phyloP scores from a whole-genome alignment of 2,888 invertebrate species.

The Dorcus parallelipipedus region DNA sequence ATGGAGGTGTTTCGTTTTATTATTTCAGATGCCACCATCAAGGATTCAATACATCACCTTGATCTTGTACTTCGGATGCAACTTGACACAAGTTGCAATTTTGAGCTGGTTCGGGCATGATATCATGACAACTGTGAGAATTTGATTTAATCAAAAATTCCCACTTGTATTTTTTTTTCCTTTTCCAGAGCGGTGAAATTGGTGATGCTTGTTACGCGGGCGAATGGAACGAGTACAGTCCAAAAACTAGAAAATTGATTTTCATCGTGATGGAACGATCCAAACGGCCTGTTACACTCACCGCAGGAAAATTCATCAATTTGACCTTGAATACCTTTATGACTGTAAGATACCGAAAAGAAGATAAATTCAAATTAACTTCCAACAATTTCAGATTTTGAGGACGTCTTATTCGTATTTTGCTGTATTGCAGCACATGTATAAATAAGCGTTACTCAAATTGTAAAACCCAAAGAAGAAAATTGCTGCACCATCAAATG shows the following conservation, averaged over 20 bases:
- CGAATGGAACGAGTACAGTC: constrained; percentile 25
- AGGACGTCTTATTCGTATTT: constrained; percentile 32
- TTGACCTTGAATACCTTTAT: constrained; percentile 20
- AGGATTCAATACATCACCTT: constrained; percentile 25
- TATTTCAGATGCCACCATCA: constrained; percentile 20
- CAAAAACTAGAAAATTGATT: constrained; percentile 19
- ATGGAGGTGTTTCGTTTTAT: neutral
- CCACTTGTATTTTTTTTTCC: neutral
- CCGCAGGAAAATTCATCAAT: constrained; percentile 28
- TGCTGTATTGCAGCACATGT: constrained; percentile 25
- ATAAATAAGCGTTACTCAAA: constrained; percentile 2
- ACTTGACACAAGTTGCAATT: constrained; percentile 26
- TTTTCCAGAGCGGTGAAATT: constrained; percentile 15
- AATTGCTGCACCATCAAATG: no score
- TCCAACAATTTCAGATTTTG: constrained; percentile 22
- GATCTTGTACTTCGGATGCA: constrained; percentile 24
- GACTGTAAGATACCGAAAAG: constrained; percentile 7
- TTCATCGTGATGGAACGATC: constrained; percentile 28
- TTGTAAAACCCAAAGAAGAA: neutral
- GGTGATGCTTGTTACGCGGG: constrained; percentile 27
- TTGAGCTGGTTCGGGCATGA: constrained; percentile 31
- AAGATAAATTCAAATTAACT: no score
- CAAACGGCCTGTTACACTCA: constrained; percentile 25
- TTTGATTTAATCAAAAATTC: neutral
- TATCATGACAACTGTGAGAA: constrained; percentile 23